Evolutionary conservation across 2,888 invertebrate genomes (phyloP).

Genomic region (Slavum lentiscoides): DNA sequence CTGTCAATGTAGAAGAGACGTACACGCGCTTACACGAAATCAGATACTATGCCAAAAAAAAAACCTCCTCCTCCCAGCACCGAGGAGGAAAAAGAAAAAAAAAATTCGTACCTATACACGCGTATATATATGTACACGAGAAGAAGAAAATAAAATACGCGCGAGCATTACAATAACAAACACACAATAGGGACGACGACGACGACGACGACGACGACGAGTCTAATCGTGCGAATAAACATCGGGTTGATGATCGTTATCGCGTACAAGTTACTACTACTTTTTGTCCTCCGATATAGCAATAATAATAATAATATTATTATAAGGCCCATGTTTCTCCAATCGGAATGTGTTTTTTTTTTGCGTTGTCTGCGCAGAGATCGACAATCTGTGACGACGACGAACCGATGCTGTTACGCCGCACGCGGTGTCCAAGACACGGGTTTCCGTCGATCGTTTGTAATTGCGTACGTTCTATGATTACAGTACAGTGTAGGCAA

Average conservation of each 20-base stretch:
- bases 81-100: background rate
- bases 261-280: slow-evolving; percentile 4
- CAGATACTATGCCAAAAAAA: too few relatives aligned
- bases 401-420: too few relatives aligned
- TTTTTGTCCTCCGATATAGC: background rate
- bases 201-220: background rate
- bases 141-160: background rate
- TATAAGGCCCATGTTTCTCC: background rate
- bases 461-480: too few relatives aligned
- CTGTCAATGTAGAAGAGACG: too few relatives aligned
- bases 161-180: too few relatives aligned
- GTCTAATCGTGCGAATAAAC: slow-evolving; percentile 51
- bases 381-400: slow-evolving; percentile 27
- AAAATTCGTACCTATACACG: background rate
- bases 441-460: too few relatives aligned
- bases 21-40: too few relatives aligned
- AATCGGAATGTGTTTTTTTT: slow-evolving; percentile 11
- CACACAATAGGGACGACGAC: background rate
- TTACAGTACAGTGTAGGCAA: too few relatives aligned
- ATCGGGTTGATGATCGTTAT: slow-evolving; percentile 44
- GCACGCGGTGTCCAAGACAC: too few relatives aligned
- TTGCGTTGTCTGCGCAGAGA: background rate
- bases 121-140: background rate
- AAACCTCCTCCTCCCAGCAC: too few relatives aligned
- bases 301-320: too few relatives aligned